Percentiles rank a stretch among this genome's conserved stretches.
phyloP scores from a whole-genome alignment of 2,888 invertebrate species.

The Chrysolina haemoptera region DNA sequence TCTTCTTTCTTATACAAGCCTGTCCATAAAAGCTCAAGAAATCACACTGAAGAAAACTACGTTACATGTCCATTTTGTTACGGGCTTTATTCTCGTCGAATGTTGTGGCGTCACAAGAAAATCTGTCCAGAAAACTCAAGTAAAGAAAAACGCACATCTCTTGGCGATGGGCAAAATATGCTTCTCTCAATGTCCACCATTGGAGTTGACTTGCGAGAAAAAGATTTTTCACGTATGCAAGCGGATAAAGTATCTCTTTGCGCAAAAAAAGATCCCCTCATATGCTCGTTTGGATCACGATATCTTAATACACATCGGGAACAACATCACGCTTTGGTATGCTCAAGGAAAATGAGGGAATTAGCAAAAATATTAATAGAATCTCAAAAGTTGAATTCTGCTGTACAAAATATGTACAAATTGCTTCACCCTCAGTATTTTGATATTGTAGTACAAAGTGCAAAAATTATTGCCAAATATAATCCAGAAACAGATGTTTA shows the following conservation, averaged over 20 bases:
- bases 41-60: background rate
- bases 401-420: background rate
- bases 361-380: background rate
- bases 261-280: slow-evolving; percentile 35
- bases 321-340: background rate
- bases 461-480: background rate
- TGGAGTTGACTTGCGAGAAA: background rate
- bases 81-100: background rate
- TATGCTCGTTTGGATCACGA: slow-evolving; percentile 10
- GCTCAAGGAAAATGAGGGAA: background rate
- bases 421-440: slow-evolving; percentile 3
- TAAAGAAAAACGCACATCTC: too few species aligned
- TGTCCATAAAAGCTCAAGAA: background rate
- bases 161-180: background rate
- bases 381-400: background rate
- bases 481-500: background rate
- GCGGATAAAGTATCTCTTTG: slow-evolving; percentile 35
- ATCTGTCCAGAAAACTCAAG: background rate
- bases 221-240: slow-evolving; percentile 42
- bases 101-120: background rate
- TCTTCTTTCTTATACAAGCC: background rate
- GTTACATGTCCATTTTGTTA: background rate
- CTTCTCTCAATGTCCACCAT: background rate
- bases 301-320: slow-evolving; percentile 4
- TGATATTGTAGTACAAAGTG: background rate